These are phyloP conservation scores for Platycheirus albimanus DNA, from an alignment of 2,888 invertebrate species.

Conservation along the genomic window DNA sequence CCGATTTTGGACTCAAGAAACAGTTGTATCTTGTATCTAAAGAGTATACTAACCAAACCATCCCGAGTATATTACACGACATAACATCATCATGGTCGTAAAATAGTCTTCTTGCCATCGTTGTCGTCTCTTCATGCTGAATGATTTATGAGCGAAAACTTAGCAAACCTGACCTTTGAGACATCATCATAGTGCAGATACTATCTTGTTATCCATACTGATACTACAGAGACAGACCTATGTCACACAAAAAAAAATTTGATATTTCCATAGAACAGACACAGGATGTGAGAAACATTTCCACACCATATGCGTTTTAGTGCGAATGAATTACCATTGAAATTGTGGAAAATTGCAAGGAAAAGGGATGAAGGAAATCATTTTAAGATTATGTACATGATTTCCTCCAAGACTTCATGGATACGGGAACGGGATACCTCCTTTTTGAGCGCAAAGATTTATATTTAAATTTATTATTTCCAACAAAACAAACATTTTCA, in stretches of 20 bases:
- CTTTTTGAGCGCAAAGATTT: no score
- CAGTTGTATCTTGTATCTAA: conserved; percentile 27
- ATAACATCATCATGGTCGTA: conserved; percentile 51
- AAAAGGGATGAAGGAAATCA: conserved; percentile 32
- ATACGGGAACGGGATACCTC: no score
- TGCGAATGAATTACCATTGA: conserved; percentile 34
- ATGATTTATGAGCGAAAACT: conserved; percentile 68
- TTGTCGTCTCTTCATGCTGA: conserved; percentile 41
- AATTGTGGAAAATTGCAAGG: conserved; percentile 2
- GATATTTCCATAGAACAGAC: conserved; percentile 16
- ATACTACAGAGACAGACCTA: no score
- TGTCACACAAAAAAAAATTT: conserved; percentile 21
- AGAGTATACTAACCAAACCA: neutral
- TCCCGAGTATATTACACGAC: conserved; percentile 60
- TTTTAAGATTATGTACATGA: conserved; percentile 21
- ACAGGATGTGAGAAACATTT: conserved; percentile 60
- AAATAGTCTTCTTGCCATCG: conserved; percentile 48
- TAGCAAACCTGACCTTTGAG: conserved; percentile 70
- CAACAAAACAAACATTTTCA: conserved; percentile 6
- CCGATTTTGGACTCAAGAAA: conserved; percentile 9
- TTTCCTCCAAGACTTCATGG: no score
- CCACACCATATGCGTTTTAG: conserved; percentile 49
- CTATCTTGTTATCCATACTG: conserved; percentile 27
- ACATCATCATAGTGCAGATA: conserved; percentile 20
- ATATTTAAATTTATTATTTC: neutral